These are phyloP conservation scores for Drosophila ercepeae DNA, from an alignment of 1,140 invertebrate genomes.

Conservation along the genomic window DNA sequence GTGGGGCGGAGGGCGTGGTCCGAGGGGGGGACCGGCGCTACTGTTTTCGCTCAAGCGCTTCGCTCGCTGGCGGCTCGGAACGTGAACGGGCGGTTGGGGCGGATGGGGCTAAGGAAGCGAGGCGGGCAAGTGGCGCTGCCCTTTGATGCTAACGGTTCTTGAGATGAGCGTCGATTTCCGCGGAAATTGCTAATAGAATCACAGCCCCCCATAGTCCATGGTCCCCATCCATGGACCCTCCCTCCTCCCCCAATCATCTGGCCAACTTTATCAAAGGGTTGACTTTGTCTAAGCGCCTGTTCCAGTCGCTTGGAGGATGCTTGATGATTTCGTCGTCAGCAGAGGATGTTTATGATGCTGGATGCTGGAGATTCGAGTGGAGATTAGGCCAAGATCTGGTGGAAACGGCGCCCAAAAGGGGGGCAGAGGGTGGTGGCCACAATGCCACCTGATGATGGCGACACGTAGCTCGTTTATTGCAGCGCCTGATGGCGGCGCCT, in stretches of 20 bases:
- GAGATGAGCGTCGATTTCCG: slow-evolving; percentile 72
- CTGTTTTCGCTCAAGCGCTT: slow-evolving; percentile 74
- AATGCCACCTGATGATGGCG: slow-evolving; percentile 64
- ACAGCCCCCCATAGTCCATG: slow-evolving; percentile 23
- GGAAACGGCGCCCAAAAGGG: background rate
- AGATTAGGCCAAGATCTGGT: background rate
- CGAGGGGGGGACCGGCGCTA: slow-evolving; percentile 56
- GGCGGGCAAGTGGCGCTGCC: slow-evolving; percentile 74
- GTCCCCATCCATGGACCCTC: too few relatives aligned
- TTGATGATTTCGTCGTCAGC: background rate
- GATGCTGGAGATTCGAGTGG: background rate
- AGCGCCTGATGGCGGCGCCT: slow-evolving; percentile 64
- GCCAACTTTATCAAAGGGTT: slow-evolving; percentile 71
- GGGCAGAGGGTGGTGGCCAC: background rate
- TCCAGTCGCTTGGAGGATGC: slow-evolving; percentile 34
- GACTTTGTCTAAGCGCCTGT: slow-evolving; percentile 69
- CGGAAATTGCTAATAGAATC: slow-evolving; percentile 78
- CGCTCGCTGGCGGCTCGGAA: slow-evolving; percentile 65
- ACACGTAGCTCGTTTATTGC: slow-evolving; percentile 72
- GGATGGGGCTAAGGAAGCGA: too few relatives aligned
- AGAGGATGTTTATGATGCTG: slow-evolving; percentile 30
- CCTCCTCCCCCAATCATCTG: background rate
- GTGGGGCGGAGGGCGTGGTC: slow-evolving; percentile 12
- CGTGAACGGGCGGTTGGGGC: too few relatives aligned
- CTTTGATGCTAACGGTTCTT: slow-evolving; percentile 77